These are phyloP conservation scores for Vicugna pacos DNA, from an alignment of 2,113 vertebrate species.

Conservation along the genomic window DNA sequence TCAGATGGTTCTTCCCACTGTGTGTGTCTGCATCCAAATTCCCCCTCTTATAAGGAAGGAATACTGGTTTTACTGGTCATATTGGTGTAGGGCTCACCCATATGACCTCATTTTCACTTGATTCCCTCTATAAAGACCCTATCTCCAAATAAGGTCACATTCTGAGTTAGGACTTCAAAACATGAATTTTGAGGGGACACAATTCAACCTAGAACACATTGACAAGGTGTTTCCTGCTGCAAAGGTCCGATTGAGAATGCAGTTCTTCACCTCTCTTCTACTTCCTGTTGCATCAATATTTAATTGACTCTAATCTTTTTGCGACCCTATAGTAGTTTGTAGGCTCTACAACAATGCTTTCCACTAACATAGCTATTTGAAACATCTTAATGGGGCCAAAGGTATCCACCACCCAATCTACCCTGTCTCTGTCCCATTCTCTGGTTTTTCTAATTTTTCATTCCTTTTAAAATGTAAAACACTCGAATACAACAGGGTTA, in stretches of 20 bases:
- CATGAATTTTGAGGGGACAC: neutral
- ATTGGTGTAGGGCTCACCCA: rapidly evolving
- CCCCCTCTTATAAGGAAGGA: neutral
- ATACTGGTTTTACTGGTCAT: neutral
- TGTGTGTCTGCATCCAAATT: neutral
- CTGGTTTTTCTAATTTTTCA: neutral
- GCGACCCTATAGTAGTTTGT: neutral
- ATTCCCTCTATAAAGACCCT: neutral
- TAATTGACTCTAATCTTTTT: constrained; percentile 2
- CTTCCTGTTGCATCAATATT: neutral
- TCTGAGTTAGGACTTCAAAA: neutral
- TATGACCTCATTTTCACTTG: neutral
- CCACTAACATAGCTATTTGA: neutral
- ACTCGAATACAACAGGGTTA: neutral
- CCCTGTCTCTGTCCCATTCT: neutral
- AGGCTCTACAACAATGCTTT: neutral
- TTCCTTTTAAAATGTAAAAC: constrained; percentile 26
- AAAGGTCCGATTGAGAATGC: neutral
- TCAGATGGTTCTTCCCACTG: neutral
- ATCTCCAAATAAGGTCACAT: neutral
- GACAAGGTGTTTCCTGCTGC: neutral
- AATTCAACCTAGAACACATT: neutral
- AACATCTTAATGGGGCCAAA: neutral
- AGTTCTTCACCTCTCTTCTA: neutral
- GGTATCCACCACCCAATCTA: neutral